A percentile compares a stretch with the other conserved stretches of the same genome.
Conservation (phyloP, 1,140 invertebrate genomes). For the Drosophila athabasca region DNA sequence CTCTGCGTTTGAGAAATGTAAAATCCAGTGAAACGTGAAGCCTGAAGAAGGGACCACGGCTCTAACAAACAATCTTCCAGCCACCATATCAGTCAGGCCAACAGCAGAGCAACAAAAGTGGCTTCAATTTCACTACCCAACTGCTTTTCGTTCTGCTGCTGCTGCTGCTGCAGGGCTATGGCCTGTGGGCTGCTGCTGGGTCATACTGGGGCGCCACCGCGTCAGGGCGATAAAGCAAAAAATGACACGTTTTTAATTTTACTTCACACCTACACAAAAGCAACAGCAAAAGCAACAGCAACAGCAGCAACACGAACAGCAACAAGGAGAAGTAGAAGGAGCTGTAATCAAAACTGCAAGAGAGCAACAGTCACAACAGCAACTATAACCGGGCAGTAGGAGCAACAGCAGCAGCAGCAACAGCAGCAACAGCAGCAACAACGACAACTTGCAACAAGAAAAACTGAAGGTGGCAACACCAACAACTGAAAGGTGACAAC, state of each 20-base stretch:
- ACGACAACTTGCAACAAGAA: conserved; percentile 22
- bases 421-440: conserved; percentile 42
- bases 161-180: conserved; percentile 8
- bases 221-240: conserved; percentile 77
- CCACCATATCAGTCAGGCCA: conserved; percentile 31
- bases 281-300: conserved; percentile 27
- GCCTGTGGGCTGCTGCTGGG: conserved; percentile 31
- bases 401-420: conserved; percentile 49
- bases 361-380: conserved; percentile 44
- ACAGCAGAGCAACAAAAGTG: conserved; percentile 49
- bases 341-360: conserved; percentile 52
- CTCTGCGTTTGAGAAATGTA: too few species aligned
- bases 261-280: conserved; percentile 78
- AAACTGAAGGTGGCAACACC: conserved; percentile 13
- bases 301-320: conserved; percentile 31
- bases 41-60: too few species aligned
- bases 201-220: conserved; percentile 59
- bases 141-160: background rate
- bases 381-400: conserved; percentile 18
- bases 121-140: conserved; percentile 58
- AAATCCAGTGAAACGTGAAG: background rate
- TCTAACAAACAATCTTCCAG: background rate
- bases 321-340: conserved; percentile 4
- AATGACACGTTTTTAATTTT: conserved; percentile 83
- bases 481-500: conserved; percentile 56